These are phyloP conservation scores for Rhabdophis nuchalis DNA, from an alignment of 2,797 vertebrate species.

Conservation along the genomic window DNA sequence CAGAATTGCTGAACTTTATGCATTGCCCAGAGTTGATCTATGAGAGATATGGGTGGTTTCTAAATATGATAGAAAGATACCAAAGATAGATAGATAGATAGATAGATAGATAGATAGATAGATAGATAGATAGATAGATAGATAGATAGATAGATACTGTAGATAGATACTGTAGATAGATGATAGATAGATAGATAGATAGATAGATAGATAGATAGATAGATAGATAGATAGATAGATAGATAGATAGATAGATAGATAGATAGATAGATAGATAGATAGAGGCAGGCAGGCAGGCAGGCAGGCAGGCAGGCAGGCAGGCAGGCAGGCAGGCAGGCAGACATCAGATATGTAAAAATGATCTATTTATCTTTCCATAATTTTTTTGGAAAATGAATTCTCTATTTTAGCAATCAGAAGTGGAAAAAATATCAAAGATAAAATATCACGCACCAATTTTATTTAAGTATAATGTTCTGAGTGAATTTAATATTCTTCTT, in stretches of 20 bases:
- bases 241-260: too few relatives aligned
- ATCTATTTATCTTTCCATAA: neutral
- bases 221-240: too few relatives aligned
- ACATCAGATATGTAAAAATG: neutral
- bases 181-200: too few relatives aligned
- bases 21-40: neutral
- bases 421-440: neutral
- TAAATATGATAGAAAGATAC: neutral
- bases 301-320: too few relatives aligned
- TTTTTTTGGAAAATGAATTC: neutral
- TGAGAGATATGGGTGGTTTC: neutral
- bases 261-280: too few relatives aligned
- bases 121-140: too few relatives aligned
- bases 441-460: neutral
- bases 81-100: too few relatives aligned
- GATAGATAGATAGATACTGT: neutral
- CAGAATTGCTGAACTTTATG: neutral
- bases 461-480: neutral
- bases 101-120: too few relatives aligned
- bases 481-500: neutral
- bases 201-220: too few relatives aligned
- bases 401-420: neutral
- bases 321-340: too few relatives aligned
- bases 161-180: too few relatives aligned
- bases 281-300: too few relatives aligned